Conservation (phyloP, 2,797 vertebrate species). For the Pipistrellus kuhlii region DNA sequence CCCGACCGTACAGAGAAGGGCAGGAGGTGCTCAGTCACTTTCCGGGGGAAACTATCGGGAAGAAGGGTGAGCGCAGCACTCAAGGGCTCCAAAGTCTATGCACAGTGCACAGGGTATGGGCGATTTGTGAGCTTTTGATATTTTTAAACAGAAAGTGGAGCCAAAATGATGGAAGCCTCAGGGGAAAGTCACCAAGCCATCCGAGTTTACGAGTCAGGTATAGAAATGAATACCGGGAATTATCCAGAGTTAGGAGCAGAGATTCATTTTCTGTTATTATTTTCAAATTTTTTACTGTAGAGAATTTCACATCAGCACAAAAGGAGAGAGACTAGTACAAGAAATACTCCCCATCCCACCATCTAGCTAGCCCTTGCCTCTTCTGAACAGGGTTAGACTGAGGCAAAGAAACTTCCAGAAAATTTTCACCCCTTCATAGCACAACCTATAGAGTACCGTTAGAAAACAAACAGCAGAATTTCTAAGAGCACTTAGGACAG, state of each 20-base stretch:
- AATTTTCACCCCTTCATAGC: background rate
- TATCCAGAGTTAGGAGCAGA: background rate
- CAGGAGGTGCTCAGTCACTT: background rate
- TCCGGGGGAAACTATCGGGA: background rate
- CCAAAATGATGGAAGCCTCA: background rate
- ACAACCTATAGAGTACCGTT: background rate
- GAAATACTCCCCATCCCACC: background rate
- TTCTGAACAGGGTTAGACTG: background rate
- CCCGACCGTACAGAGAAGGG: background rate
- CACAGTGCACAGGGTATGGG: background rate
- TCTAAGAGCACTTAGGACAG: background rate
- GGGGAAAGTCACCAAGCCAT: background rate
- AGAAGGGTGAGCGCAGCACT: background rate
- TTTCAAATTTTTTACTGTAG: slow-evolving; percentile 18
- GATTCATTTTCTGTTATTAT: slow-evolving; percentile 19
- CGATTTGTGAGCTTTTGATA: background rate
- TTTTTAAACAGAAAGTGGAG: background rate
- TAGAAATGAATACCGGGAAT: background rate
- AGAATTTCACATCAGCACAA: slow-evolving; percentile 10
- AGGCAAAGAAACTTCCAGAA: slow-evolving; percentile 5
- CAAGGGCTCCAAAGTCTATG: background rate
- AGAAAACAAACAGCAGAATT: background rate
- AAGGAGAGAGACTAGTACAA: slow-evolving; percentile 2
- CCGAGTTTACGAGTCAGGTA: background rate
- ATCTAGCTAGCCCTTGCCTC: background rate